phyloP scores from a whole-genome alignment of 2,797 vertebrate species.

The Molossus molossus region DNA sequence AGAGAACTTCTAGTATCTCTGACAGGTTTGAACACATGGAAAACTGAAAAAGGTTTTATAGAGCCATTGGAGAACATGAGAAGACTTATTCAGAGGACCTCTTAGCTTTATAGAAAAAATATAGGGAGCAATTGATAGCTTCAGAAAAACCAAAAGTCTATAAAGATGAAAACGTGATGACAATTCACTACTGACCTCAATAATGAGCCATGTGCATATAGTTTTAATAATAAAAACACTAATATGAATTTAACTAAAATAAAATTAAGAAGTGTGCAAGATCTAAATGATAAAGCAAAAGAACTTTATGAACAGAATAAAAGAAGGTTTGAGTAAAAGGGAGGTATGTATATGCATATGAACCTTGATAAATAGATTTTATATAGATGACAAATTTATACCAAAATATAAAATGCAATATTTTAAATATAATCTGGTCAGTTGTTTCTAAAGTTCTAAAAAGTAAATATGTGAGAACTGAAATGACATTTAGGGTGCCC shows the following conservation, averaged over 20 bases:
- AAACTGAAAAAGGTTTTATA: not conserved
- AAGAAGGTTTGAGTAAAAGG: constrained; percentile 4
- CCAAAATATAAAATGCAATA: not conserved
- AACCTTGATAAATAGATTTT: constrained; percentile 2
- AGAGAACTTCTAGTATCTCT: not conserved
- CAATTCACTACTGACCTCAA: not conserved
- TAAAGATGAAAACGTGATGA: not conserved
- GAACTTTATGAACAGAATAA: not conserved
- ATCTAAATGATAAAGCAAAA: constrained; percentile 21
- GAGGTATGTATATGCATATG: not conserved
- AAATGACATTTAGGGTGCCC: not conserved
- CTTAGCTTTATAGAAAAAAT: not conserved
- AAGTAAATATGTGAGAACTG: not conserved
- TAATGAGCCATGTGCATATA: not conserved
- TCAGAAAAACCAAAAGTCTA: not conserved
- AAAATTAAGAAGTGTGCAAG: not conserved
- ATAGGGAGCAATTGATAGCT: not conserved
- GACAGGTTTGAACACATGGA: not conserved
- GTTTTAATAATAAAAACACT: not conserved
- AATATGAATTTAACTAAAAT: not conserved
- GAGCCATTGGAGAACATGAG: not conserved
- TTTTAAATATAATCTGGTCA: not conserved
- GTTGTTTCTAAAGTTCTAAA: constrained; percentile 17
- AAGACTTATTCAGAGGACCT: not conserved
- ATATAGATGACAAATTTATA: not conserved